These are phyloP conservation scores for Patella ulyssiponensis DNA, from an alignment of 2,888 invertebrate genomes.

Conservation along the genomic window DNA sequence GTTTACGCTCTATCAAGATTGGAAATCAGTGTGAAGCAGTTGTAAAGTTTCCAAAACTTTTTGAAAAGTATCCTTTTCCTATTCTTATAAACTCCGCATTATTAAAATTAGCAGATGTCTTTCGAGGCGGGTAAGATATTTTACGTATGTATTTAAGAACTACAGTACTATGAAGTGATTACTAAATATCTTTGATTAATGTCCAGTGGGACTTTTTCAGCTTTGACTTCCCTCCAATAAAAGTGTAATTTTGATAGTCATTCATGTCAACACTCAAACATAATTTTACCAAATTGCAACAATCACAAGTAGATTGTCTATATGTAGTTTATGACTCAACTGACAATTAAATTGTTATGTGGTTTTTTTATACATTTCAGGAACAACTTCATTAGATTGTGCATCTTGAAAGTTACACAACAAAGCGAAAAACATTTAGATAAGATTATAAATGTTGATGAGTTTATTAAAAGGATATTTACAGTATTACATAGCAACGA, in stretches of 20 bases:
- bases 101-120: constrained; percentile 93
- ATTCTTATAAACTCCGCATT: constrained; percentile 97
- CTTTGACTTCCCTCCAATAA: too few relatives aligned
- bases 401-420: constrained; percentile 92
- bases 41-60: constrained; percentile 92
- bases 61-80: constrained; percentile 98
- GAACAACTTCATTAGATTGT: constrained; percentile 91
- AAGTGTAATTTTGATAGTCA: too few relatives aligned
- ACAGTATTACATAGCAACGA: constrained; percentile 97
- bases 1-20: constrained; percentile 88
- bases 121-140: constrained; percentile 80
- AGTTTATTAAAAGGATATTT: constrained; percentile 90
- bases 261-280: background rate
- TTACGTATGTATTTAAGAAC: too few relatives aligned
- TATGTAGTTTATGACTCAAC: too few relatives aligned
- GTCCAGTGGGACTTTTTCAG: too few relatives aligned
- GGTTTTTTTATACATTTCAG: constrained; percentile 73
- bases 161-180: too few relatives aligned
- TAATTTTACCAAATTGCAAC: too few relatives aligned
- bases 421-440: constrained; percentile 96
- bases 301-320: too few relatives aligned
- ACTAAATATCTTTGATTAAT: too few relatives aligned
- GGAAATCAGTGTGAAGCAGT: constrained; percentile 98
- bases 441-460: constrained; percentile 94
- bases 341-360: background rate